phyloP scores from a whole-genome alignment of 2,797 vertebrate genomes.

The Anas bernieri region DNA sequence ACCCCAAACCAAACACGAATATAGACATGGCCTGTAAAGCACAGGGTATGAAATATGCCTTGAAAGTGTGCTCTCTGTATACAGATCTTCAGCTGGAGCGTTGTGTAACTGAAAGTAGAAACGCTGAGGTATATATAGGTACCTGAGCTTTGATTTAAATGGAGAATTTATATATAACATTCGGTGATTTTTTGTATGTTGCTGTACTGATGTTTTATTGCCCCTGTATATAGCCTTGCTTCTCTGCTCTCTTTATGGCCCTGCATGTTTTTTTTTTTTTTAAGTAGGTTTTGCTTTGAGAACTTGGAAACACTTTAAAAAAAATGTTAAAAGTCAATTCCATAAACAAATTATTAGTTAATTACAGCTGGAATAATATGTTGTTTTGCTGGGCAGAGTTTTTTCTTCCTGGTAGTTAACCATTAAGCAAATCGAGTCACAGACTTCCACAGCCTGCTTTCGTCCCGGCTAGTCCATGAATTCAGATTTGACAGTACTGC shows the following conservation, averaged over 20 bases:
- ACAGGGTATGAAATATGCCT: neutral
- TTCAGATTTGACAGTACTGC: neutral
- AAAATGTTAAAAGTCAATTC: neutral
- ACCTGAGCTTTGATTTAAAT: neutral
- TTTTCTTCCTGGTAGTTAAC: neutral
- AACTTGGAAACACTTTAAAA: neutral
- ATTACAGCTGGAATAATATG: neutral
- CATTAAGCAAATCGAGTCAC: neutral
- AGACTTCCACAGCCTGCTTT: neutral
- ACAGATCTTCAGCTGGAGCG: neutral
- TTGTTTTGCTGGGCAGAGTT: neutral
- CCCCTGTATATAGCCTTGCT: neutral
- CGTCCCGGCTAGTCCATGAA: rapidly evolving
- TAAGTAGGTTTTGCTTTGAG: neutral
- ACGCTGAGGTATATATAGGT: neutral
- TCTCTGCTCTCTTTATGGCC: neutral
- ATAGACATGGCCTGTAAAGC: neutral
- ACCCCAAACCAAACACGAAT: neutral
- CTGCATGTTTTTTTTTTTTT: rapidly evolving
- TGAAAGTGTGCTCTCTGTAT: neutral
- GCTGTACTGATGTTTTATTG: neutral
- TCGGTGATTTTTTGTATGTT: neutral
- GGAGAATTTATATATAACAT: neutral
- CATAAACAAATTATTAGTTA: neutral
- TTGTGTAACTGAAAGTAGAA: neutral